Percentiles rank a stretch among this genome's conserved stretches.
Conservation (phyloP, 2,888 invertebrate species). For the Galeopsomyia nigrocyanea region DNA sequence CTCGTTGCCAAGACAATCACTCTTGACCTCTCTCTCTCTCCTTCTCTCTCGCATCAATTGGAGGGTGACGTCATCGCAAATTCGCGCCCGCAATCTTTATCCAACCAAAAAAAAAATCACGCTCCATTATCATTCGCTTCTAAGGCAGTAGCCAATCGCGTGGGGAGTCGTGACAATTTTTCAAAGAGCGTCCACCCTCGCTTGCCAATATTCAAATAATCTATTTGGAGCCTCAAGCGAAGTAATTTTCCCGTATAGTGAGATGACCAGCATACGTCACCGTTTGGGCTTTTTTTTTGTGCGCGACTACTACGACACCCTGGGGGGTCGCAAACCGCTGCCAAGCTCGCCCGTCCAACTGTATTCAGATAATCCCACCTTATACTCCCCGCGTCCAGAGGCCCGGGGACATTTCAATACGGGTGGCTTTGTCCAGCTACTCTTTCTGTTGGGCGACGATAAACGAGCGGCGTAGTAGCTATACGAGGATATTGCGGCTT, state of each 20-base stretch:
- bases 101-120: background rate
- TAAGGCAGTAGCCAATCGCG: background rate
- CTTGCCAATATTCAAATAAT: slow-evolving; percentile 63
- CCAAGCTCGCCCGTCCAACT: slow-evolving; percentile 35
- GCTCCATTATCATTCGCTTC: background rate
- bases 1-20: background rate
- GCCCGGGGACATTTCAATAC: slow-evolving; percentile 62
- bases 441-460: slow-evolving; percentile 24
- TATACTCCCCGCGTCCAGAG: slow-evolving; percentile 46
- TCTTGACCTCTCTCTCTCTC: too few relatives aligned
- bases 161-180: background rate
- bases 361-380: slow-evolving; percentile 68
- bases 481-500: background rate
- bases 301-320: slow-evolving; percentile 58
- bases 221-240: slow-evolving; percentile 51
- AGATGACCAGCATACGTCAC: slow-evolving; percentile 66
- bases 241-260: slow-evolving; percentile 50
- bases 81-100: too few relatives aligned
- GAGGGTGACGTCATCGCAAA: too few relatives aligned
- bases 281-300: slow-evolving; percentile 49
- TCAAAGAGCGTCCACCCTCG: background rate
- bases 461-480: slow-evolving; percentile 40
- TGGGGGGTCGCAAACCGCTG: slow-evolving; percentile 65
- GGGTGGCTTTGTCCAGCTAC: slow-evolving; percentile 49
- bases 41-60: too few relatives aligned